Conservation (phyloP, 2,797 vertebrate genomes). For the Crenichthys baileyi region DNA sequence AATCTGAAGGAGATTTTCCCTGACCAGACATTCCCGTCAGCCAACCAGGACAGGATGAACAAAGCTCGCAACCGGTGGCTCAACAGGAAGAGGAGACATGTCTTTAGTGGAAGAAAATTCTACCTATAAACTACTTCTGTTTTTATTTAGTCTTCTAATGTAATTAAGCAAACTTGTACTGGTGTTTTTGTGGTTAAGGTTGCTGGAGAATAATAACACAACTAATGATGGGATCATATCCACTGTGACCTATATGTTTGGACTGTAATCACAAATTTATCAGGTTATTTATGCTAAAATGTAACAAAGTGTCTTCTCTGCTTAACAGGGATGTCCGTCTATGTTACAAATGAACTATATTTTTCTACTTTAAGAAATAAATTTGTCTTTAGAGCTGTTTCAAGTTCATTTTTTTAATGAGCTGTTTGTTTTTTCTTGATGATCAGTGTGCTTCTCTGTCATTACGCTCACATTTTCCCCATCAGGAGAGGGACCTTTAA, state of each 20-base stretch:
- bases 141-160: not conserved
- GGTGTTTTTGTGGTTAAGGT: conserved; percentile 5
- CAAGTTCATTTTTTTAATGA: not conserved
- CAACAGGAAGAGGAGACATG: conserved; percentile 76
- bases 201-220: not conserved
- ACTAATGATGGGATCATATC: not conserved
- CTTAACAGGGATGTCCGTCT: not conserved
- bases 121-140: conserved; percentile 37
- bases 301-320: not conserved
- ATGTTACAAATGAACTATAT: not conserved
- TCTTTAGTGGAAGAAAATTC: conserved; percentile 75
- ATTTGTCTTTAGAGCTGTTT: not conserved
- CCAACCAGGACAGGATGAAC: conserved; percentile 78
- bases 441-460: not conserved
- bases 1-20: conserved; percentile 89
- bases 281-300: not conserved
- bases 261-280: not conserved
- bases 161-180: not conserved
- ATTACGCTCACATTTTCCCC: not conserved
- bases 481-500: not conserved
- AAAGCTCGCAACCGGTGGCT: conserved; percentile 85
- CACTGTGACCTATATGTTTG: not conserved
- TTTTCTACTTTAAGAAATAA: not conserved
- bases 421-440: not conserved
- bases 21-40: conserved; percentile 80